Evolutionary conservation across 2,797 vertebrate genomes (phyloP).

Genomic region (Prunella strophiata): DNA sequence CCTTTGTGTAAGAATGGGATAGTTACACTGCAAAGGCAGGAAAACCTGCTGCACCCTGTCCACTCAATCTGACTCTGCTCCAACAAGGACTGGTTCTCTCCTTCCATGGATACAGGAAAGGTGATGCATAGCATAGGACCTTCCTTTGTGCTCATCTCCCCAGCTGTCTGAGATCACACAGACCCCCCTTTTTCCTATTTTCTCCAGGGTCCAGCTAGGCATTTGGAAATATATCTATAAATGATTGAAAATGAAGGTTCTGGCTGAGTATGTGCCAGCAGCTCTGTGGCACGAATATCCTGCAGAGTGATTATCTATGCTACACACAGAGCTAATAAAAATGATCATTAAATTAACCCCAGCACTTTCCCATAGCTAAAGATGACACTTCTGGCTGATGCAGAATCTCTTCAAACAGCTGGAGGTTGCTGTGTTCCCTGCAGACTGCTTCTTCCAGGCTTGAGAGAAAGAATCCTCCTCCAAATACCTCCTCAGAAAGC

Average conservation of each 20-base stretch:
- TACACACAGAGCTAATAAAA: background rate
- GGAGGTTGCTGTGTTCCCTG: background rate
- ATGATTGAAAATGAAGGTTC: background rate
- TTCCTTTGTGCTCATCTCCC: background rate
- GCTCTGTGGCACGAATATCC: rapidly evolving
- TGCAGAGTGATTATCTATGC: background rate
- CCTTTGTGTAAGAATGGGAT: background rate
- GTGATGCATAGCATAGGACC: background rate
- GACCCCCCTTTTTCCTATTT: background rate
- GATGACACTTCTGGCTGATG: background rate
- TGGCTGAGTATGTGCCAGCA: background rate
- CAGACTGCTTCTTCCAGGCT: background rate
- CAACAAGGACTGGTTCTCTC: background rate
- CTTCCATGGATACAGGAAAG: background rate
- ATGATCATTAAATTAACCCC: background rate
- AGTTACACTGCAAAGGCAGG: background rate
- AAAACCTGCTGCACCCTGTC: background rate
- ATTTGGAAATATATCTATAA: background rate
- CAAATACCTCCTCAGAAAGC: background rate
- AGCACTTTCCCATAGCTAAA: background rate
- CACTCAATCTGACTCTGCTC: background rate
- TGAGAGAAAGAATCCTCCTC: background rate
- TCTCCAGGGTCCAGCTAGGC: background rate
- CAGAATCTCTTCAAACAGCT: background rate
- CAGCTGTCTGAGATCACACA: background rate